Evolutionary conservation across 2,113 vertebrate genomes (phyloP).

Genomic region (Falcunculus frontatus): DNA sequence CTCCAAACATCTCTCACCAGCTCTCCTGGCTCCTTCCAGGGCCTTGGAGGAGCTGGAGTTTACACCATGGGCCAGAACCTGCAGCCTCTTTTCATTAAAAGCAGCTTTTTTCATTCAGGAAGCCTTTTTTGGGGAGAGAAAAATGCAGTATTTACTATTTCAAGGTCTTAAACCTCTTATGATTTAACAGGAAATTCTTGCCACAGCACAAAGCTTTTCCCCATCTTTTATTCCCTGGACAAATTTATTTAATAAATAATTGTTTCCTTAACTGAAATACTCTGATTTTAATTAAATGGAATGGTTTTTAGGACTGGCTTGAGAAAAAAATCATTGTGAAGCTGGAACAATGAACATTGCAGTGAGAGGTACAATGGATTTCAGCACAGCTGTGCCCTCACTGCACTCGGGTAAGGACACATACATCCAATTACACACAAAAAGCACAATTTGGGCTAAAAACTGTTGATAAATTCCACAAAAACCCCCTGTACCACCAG

Average conservation of each 20-base stretch:
- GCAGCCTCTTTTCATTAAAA: not conserved
- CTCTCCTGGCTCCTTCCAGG: not conserved
- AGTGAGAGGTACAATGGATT: not conserved
- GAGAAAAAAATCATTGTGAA: not conserved
- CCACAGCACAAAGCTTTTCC: not conserved
- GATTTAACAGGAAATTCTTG: not conserved
- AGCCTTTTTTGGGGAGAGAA: not conserved
- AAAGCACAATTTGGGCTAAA: not conserved
- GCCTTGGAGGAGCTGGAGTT: not conserved
- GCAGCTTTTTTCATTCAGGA: not conserved
- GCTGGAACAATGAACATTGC: not conserved
- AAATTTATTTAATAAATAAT: not conserved
- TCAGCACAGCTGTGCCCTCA: not conserved
- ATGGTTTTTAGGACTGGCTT: not conserved
- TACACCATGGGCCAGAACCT: not conserved
- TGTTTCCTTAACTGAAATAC: not conserved
- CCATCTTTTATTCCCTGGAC: not conserved
- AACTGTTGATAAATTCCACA: not conserved
- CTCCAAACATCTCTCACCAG: not conserved
- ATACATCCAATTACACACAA: not conserved
- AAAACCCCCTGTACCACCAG: accelerated
- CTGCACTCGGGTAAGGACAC: not conserved
- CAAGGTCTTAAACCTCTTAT: not conserved
- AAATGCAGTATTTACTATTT: not conserved
- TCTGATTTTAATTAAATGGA: not conserved